A percentile compares a stretch with the other conserved stretches of the same genome.
Evolutionary conservation across 2,888 invertebrate species (phyloP).

Genomic region (Hemicrepidius hirtus): DNA sequence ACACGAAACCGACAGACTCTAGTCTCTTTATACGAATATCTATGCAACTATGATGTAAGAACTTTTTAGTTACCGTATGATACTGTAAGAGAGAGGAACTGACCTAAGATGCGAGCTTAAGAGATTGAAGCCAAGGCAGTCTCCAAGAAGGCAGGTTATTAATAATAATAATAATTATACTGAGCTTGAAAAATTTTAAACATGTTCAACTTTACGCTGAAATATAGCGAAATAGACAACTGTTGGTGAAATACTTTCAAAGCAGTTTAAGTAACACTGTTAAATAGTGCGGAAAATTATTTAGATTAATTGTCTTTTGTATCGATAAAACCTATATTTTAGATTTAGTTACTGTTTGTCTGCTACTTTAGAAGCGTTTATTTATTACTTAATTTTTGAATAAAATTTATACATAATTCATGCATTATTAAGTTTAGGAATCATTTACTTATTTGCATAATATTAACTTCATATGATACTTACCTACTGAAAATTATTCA

Average conservation of each 20-base stretch:
- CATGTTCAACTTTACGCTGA: slow-evolving; percentile 5
- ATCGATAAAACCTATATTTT: neutral
- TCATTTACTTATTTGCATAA: too few relatives aligned
- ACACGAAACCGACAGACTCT: slow-evolving; percentile 6
- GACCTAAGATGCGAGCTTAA: slow-evolving; percentile 31
- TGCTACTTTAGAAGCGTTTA: too few relatives aligned
- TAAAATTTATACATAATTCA: too few relatives aligned
- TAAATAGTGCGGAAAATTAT: slow-evolving; percentile 22
- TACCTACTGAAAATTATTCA: too few relatives aligned
- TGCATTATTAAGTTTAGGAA: too few relatives aligned
- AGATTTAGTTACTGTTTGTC: too few relatives aligned
- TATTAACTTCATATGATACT: too few relatives aligned
- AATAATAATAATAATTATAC: slow-evolving; percentile 12
- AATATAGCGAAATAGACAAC: neutral
- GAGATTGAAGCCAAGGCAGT: slow-evolving; percentile 36
- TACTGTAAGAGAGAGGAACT: slow-evolving; percentile 39
- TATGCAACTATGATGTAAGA: slow-evolving; percentile 9
- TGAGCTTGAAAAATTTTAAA: slow-evolving; percentile 15
- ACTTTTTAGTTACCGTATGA: neutral
- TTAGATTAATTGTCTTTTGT: neutral
- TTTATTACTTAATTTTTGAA: too few relatives aligned
- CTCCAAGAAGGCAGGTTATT: neutral
- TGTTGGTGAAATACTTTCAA: slow-evolving; percentile 3
- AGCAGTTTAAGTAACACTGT: neutral
- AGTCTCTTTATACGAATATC: neutral